A percentile compares a stretch with the other conserved stretches of the same genome.
These are phyloP conservation scores for Oxycera nigricornis DNA, from an alignment of 2,888 invertebrate genomes.

Conservation along the genomic window DNA sequence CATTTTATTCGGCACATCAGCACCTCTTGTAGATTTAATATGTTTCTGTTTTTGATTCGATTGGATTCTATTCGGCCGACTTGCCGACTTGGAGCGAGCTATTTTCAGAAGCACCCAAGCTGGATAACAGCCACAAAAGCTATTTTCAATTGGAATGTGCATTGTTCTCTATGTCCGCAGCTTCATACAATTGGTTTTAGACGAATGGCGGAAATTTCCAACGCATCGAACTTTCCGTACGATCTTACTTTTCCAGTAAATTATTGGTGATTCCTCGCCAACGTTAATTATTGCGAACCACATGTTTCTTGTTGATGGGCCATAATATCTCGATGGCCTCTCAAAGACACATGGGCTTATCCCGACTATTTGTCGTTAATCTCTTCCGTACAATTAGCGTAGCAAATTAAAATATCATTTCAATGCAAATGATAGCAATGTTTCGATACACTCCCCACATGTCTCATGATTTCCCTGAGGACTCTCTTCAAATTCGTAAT, in stretches of 20 bases:
- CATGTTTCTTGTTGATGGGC: too few relatives aligned
- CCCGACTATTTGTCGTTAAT: not conserved
- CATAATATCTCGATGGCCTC: too few relatives aligned
- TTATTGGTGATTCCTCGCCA: not conserved
- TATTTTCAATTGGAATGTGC: slow-evolving; percentile 35
- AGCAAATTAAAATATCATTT: slow-evolving; percentile 35
- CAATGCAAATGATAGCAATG: slow-evolving; percentile 21
- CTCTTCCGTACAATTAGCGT: slow-evolving; percentile 31
- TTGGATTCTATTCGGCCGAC: slow-evolving; percentile 11
- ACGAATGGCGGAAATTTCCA: not conserved
- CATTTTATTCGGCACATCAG: slow-evolving; percentile 32
- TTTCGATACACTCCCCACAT: slow-evolving; percentile 9
- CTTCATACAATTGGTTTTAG: not conserved
- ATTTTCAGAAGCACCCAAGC: slow-evolving; percentile 7
- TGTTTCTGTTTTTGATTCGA: slow-evolving; percentile 1
- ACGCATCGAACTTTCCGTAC: not conserved
- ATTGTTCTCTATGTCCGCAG: slow-evolving; percentile 10
- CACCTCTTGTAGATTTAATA: slow-evolving; percentile 5
- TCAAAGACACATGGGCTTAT: not conserved
- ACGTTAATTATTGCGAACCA: too few relatives aligned
- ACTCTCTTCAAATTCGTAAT: slow-evolving; percentile 17
- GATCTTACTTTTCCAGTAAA: not conserved
- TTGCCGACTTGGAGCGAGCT: not conserved
- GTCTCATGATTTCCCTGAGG: slow-evolving; percentile 23
- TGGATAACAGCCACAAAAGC: not conserved